Conservation (phyloP, 2,797 vertebrate species). For the Mastacembelus armatus region DNA sequence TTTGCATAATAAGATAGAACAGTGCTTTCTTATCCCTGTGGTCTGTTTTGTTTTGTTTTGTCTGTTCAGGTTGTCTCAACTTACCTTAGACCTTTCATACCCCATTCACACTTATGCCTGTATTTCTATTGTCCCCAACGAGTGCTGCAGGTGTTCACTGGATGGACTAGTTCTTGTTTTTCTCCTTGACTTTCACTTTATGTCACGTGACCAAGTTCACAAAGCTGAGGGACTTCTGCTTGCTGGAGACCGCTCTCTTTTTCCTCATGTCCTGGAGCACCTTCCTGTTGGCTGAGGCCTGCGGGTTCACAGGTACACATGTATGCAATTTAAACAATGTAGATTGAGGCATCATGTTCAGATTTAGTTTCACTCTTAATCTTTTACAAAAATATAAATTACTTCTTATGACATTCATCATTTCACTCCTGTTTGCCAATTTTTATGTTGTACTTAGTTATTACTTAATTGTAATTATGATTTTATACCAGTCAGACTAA, state of each 20-base stretch:
- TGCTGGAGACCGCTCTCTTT: slow-evolving; percentile 96
- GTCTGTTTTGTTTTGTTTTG: too few relatives aligned
- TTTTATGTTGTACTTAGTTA: not conserved
- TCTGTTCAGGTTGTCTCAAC: too few relatives aligned
- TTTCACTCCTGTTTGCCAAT: not conserved
- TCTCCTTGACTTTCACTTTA: slow-evolving; percentile 62
- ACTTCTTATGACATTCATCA: not conserved
- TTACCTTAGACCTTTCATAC: not conserved
- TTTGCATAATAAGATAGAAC: not conserved
- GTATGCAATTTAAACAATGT: not conserved
- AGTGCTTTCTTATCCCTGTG: too few relatives aligned
- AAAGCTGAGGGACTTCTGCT: slow-evolving; percentile 93
- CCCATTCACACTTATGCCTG: not conserved
- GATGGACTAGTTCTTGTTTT: slow-evolving; percentile 24
- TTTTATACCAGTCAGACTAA: too few relatives aligned
- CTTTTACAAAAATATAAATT: not conserved
- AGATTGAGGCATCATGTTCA: not conserved
- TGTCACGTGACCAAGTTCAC: slow-evolving; percentile 97
- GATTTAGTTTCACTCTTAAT: not conserved
- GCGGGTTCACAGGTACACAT: slow-evolving; percentile 92
- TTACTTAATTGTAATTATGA: not conserved
- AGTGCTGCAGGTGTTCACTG: not conserved
- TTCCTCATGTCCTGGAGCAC: slow-evolving; percentile 99
- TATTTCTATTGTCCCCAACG: not conserved
- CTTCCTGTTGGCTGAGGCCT: slow-evolving; percentile 95